Evolutionary conservation across 2,888 invertebrate genomes (phyloP).

Genomic region (Spatulosminthurus flaviceps): DNA sequence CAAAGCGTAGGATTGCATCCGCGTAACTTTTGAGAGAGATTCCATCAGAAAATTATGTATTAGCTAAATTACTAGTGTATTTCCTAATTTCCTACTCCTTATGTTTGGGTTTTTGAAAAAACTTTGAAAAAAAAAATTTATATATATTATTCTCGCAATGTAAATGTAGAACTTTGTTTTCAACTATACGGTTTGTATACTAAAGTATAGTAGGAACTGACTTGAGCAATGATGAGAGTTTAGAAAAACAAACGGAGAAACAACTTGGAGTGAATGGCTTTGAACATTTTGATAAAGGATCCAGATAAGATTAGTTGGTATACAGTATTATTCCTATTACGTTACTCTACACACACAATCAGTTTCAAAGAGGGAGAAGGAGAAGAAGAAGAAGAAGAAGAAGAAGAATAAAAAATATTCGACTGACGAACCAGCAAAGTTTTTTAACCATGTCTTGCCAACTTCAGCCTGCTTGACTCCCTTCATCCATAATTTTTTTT

Average conservation of each 20-base stretch:
- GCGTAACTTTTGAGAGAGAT: constrained; percentile 2
- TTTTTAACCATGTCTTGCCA: no score
- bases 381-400: no score
- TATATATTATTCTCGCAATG: no score
- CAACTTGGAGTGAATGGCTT: constrained; percentile 54
- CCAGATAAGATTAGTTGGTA: constrained; percentile 50
- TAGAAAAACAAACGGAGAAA: constrained; percentile 2
- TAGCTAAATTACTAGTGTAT: background rate
- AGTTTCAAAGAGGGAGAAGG: no score
- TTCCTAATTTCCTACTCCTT: background rate
- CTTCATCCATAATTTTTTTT: no score
- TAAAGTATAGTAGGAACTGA: constrained; percentile 24
- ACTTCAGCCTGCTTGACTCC: no score
- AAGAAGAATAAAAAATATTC: no score
- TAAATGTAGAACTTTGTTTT: no score
- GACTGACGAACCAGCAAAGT: no score
- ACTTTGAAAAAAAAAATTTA: no score
- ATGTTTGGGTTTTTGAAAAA: background rate
- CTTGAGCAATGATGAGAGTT: constrained; percentile 25
- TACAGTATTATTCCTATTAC: background rate
- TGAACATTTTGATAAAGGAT: constrained; percentile 52
- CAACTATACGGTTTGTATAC: no score
- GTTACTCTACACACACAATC: no score
- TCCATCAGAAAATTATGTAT: constrained; percentile 25
- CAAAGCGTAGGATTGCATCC: constrained; percentile 21